Percentiles rank a stretch among this genome's conserved stretches.
Evolutionary conservation across 2,888 invertebrate species (phyloP).

Genomic region (Cephus spinipes): DNA sequence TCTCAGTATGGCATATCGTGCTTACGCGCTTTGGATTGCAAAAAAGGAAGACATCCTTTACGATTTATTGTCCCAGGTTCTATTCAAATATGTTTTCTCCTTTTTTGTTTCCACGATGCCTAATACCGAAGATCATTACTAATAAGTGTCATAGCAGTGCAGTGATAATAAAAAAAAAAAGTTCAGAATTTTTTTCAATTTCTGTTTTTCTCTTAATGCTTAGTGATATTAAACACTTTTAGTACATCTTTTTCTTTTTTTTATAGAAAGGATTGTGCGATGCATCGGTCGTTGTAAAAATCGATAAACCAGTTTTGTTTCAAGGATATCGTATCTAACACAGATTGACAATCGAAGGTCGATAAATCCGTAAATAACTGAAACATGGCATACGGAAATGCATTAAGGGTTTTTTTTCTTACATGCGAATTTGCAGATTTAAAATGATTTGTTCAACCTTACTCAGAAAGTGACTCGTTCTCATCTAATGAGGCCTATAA

Average conservation of each 20-base stretch:
- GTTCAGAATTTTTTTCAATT: not conserved
- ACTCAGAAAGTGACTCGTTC: not conserved
- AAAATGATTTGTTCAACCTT: not conserved
- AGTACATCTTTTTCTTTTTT: not conserved
- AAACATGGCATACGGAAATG: not conserved
- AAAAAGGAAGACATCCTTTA: not conserved
- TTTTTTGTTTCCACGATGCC: not conserved
- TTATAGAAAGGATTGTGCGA: not conserved
- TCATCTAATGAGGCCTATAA: not conserved
- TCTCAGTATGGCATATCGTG: not conserved
- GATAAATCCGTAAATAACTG: not conserved
- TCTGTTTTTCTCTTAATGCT: not conserved
- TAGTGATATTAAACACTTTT: not conserved
- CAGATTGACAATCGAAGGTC: not conserved
- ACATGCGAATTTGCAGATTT: not conserved
- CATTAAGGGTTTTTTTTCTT: not conserved
- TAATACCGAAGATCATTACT: not conserved
- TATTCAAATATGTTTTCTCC: not conserved
- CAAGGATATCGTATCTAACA: not conserved
- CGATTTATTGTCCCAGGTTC: not conserved
- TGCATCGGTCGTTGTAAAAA: not conserved
- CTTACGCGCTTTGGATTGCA: not conserved
- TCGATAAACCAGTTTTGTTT: not conserved
- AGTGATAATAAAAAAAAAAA: no score
- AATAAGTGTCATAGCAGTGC: not conserved